Evolutionary conservation across 2,797 vertebrate genomes (phyloP).

Genomic region (Tenualosa thibaudeaui): DNA sequence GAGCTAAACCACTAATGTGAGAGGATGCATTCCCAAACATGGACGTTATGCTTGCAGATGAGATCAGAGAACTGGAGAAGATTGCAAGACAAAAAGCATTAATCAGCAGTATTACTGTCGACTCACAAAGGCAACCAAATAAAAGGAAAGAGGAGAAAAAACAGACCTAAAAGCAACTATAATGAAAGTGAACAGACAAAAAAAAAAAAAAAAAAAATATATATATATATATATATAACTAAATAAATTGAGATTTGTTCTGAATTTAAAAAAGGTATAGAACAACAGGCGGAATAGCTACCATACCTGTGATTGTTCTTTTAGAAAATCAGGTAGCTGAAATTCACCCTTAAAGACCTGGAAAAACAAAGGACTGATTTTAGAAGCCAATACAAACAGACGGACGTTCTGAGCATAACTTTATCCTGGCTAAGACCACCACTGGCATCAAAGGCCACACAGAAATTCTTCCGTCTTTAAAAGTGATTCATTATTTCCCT

Average conservation of each 20-base stretch:
- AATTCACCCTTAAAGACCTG: constrained; percentile 99
- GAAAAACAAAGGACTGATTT: constrained; percentile 74
- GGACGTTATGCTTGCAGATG: constrained; percentile 41
- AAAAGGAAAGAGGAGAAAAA: constrained; percentile 42
- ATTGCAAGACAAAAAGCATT: constrained; percentile 44
- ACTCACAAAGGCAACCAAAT: constrained; percentile 34
- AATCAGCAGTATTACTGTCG: constrained; percentile 31
- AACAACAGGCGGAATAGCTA: constrained; percentile 71
- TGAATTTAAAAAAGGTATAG: constrained; percentile 42
- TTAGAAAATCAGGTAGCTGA: constrained; percentile 94
- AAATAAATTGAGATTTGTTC: constrained; percentile 36
- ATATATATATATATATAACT: neutral
- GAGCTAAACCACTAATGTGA: constrained; percentile 50
- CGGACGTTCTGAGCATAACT: constrained; percentile 22
- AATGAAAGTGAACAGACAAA: neutral
- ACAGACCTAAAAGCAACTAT: constrained; percentile 9
- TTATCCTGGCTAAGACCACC: neutral
- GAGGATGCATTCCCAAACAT: constrained; percentile 48
- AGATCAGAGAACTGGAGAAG: constrained; percentile 44
- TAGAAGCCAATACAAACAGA: constrained; percentile 50
- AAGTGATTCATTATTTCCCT: constrained; percentile 9
- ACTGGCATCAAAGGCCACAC: neutral
- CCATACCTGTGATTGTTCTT: constrained; percentile 90
- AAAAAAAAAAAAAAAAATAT: constrained; percentile 9
- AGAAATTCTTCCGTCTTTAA: neutral